phyloP scores from a whole-genome alignment of 2,797 vertebrate species.

The Cyclopterus lumpus region DNA sequence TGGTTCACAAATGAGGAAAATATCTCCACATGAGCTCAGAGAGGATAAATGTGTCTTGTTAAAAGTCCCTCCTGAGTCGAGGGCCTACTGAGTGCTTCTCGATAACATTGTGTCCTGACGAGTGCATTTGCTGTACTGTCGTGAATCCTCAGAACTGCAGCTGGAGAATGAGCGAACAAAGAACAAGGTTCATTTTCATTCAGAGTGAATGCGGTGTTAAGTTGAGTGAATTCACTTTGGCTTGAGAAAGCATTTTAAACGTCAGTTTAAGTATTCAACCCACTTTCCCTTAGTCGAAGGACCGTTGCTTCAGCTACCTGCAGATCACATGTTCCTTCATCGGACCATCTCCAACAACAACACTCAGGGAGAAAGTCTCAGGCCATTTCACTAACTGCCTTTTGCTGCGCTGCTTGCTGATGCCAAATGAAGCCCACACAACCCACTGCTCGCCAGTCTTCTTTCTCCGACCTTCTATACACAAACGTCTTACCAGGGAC shows the following conservation, averaged over 20 bases:
- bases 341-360: not conserved
- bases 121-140: not conserved
- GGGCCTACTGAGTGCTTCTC: not conserved
- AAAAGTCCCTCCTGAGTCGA: not conserved
- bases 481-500: not conserved
- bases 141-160: not conserved
- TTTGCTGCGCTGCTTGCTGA: not conserved
- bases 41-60: conserved; percentile 12
- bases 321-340: not conserved
- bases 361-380: not conserved
- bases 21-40: conserved; percentile 22
- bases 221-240: not conserved
- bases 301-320: not conserved
- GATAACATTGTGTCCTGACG: not conserved
- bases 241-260: not conserved
- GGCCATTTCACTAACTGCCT: not conserved
- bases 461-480: not conserved
- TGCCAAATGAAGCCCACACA: not conserved
- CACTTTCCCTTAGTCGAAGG: not conserved
- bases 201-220: not conserved
- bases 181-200: not conserved
- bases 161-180: not conserved
- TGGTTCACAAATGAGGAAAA: conserved; percentile 9
- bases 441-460: not conserved
- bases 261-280: not conserved